Conservation (phyloP, 2,888 invertebrate species). For the Torymus texanus region DNA sequence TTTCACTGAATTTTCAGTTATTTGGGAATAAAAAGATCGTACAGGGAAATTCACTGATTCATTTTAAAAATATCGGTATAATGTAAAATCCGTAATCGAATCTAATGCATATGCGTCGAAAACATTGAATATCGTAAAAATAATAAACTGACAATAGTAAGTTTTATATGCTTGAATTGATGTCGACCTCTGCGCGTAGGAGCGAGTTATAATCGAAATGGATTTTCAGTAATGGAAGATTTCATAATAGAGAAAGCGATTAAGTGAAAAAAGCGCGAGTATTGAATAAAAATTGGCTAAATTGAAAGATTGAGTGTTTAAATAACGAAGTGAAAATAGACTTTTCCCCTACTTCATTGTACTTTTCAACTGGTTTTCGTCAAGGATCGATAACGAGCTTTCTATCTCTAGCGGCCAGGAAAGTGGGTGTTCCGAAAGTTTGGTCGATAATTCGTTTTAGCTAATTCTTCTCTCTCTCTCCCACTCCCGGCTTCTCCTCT, state of each 20-base stretch:
- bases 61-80: too few relatives aligned
- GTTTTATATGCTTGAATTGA: slow-evolving; percentile 6
- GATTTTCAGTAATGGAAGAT: slow-evolving; percentile 34
- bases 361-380: slow-evolving; percentile 56
- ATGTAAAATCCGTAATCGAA: too few relatives aligned
- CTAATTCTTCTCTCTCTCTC: slow-evolving; percentile 59
- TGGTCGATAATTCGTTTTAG: slow-evolving; percentile 65
- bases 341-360: slow-evolving; percentile 51
- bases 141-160: too few relatives aligned
- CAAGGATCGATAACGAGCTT: slow-evolving; percentile 62
- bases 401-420: slow-evolving; percentile 58
- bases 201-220: slow-evolving; percentile 7
- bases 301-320: slow-evolving; percentile 51
- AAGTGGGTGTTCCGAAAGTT: slow-evolving; percentile 62
- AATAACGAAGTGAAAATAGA: slow-evolving; percentile 49
- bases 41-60: too few relatives aligned
- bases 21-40: too few relatives aligned
- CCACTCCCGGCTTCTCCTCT: slow-evolving; percentile 1
- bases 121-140: too few relatives aligned
- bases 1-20: too few relatives aligned
- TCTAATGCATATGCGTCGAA: too few relatives aligned
- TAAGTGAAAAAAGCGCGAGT: not conserved
- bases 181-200: not conserved
- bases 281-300: slow-evolving; percentile 49
- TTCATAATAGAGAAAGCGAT: slow-evolving; percentile 6